These are phyloP conservation scores for Aricia agestis DNA, from an alignment of 1,140 invertebrate species.

Conservation along the genomic window DNA sequence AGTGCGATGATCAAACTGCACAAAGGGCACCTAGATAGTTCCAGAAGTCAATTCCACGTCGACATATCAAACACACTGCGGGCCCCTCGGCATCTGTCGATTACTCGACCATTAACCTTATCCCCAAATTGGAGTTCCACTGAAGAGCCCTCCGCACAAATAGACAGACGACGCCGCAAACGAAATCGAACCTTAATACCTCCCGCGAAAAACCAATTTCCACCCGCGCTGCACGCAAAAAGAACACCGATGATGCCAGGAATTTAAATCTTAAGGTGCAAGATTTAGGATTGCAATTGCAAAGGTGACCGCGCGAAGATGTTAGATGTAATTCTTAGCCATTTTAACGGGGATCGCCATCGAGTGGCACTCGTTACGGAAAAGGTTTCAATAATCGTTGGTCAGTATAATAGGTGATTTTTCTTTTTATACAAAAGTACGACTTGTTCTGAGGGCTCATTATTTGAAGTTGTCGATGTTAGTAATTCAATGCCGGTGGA, in stretches of 20 bases:
- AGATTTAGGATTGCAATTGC: slow-evolving; percentile 13
- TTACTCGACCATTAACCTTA: slow-evolving; percentile 62
- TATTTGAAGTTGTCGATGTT: slow-evolving; percentile 27
- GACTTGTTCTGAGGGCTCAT: slow-evolving; percentile 34
- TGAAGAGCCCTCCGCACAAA: slow-evolving; percentile 37
- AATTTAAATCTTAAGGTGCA: slow-evolving; percentile 17
- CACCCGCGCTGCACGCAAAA: background rate
- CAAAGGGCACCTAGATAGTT: slow-evolving; percentile 14
- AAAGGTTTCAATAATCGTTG: slow-evolving; percentile 36
- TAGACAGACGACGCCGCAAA: slow-evolving; percentile 32
- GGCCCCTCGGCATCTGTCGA: slow-evolving; percentile 48
- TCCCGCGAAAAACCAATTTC: slow-evolving; percentile 28
- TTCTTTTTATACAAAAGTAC: slow-evolving; percentile 32
- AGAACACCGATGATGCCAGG: slow-evolving; percentile 9
- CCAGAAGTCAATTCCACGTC: slow-evolving; percentile 26
- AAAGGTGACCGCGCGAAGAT: slow-evolving; percentile 6
- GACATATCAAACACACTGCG: slow-evolving; percentile 54
- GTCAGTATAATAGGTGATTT: slow-evolving; percentile 32
- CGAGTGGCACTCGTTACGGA: slow-evolving; percentile 16
- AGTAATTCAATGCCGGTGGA: slow-evolving; percentile 26
- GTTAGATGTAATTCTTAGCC: slow-evolving; percentile 18
- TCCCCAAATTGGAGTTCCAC: slow-evolving; percentile 45
- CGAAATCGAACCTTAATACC: slow-evolving; percentile 35
- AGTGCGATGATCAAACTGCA: background rate
- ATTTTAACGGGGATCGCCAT: slow-evolving; percentile 18